Evolutionary conservation across 2,113 vertebrate genomes (phyloP), one percentile per base, ranked within the genome.

Genomic region (Origma solitaria): DNA sequence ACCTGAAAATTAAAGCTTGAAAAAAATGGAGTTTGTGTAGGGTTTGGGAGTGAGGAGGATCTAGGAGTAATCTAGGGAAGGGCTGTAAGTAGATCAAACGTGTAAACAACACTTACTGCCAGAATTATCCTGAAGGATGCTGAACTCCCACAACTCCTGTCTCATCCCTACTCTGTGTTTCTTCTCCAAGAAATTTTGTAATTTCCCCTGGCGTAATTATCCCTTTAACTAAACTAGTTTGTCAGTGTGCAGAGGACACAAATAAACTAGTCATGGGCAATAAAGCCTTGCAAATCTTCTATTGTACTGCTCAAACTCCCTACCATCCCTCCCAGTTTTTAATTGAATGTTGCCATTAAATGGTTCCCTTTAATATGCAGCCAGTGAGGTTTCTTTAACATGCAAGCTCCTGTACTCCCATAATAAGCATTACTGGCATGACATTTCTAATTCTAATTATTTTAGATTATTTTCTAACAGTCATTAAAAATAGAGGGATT

Each of bases 281-380:
- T 94, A 96, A 95, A 95, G 91, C 69, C 70, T 71, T 84, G 61
- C 31, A 94, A 91, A 88, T 86, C 53, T 79, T 69, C 93, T 75
- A 37, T 70, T 96, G 79, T 90, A 83, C 64, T 61, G n/a, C 28
- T 96, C 76, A 79, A 92, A 53, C 75, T 88, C 85, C 76, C 47
- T 68, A 66, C 79, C 51, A 90, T 62, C 76, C 71, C 54, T 81
- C 50, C 68, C 89, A 82, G 61, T 88, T 92, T 93, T 91, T 88
- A 94, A 88, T 78, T 86, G 78, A 95, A 88, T 47, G 33, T 90
- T 82, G 35, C 42, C 49, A 88, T 86, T 94, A 93, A 93, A 58
- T 62, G 33, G 10, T 54, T 88, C 17, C 40, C 85, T 88, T 88
- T 82, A 92, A 95, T 44, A 81, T 53, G 22, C 71, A 91, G 64